Percentiles rank a stretch among this genome's conserved stretches.
Evolutionary conservation across 2,113 vertebrate species (phyloP).

Genomic region (Paralichthys olivaceus): DNA sequence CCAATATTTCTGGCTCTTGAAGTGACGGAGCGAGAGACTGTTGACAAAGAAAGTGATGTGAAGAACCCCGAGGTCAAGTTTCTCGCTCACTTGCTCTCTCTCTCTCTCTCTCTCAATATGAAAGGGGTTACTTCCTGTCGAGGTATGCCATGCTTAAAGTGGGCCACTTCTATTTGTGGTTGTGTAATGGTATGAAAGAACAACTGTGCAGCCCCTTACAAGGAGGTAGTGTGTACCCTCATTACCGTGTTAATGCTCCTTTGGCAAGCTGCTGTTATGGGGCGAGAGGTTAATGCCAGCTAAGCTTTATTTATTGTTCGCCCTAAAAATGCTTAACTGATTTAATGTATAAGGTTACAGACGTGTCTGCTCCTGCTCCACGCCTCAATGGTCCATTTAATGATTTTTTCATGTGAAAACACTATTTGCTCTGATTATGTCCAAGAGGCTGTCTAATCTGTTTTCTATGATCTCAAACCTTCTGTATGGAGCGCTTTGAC

Average conservation of each 20-base stretch:
- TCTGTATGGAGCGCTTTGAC: conserved; percentile 28
- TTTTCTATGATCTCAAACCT: conserved; percentile 41
- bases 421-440: conserved; percentile 51
- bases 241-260: conserved; percentile 83
- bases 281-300: conserved; percentile 82
- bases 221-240: conserved; percentile 84
- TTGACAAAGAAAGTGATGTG: conserved; percentile 77
- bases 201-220: conserved; percentile 85
- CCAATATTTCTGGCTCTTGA: conserved; percentile 45
- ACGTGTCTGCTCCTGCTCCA: conserved; percentile 71
- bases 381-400: conserved; percentile 52
- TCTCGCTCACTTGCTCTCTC: not conserved
- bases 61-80: conserved; percentile 73
- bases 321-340: conserved; percentile 79
- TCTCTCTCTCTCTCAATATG: conserved; percentile 57
- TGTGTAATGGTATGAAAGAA: conserved; percentile 84
- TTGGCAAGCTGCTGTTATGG: conserved; percentile 78
- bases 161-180: conserved; percentile 81
- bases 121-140: conserved; percentile 80
- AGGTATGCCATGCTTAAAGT: conserved; percentile 74
- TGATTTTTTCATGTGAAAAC: conserved; percentile 65
- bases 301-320: conserved; percentile 86
- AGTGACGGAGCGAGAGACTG: conserved; percentile 67
- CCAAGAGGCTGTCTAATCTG: conserved; percentile 29
- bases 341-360: conserved; percentile 82